These are phyloP conservation scores for Phrixothrix hirtus DNA, from an alignment of 2,888 invertebrate genomes.

Conservation along the genomic window DNA sequence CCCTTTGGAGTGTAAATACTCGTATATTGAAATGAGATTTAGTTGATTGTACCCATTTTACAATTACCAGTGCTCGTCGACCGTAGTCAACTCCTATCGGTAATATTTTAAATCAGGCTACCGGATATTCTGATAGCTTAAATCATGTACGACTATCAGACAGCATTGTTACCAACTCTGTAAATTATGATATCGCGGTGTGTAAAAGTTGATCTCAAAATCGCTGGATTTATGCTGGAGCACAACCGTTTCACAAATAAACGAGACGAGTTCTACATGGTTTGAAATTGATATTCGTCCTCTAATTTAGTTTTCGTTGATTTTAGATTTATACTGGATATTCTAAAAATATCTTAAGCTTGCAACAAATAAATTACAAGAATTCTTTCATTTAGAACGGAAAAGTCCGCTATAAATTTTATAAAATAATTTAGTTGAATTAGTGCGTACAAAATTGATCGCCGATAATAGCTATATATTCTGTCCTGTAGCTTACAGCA, in stretches of 20 bases:
- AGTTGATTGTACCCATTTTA: too few relatives aligned
- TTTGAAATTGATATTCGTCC: too few relatives aligned
- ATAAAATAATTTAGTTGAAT: conserved; percentile 31
- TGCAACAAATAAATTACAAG: conserved; percentile 25
- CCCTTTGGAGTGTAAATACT: too few relatives aligned
- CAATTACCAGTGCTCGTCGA: too few relatives aligned
- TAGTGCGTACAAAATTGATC: conserved; percentile 36
- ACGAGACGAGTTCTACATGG: too few relatives aligned
- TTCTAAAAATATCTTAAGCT: too few relatives aligned
- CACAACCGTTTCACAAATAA: conserved; percentile 9
- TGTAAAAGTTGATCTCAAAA: conserved; percentile 40
- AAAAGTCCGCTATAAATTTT: conserved; percentile 34
- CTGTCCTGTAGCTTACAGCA: conserved; percentile 24
- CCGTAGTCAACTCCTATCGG: conserved; percentile 23
- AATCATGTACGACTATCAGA: conserved; percentile 39
- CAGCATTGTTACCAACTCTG: conserved; percentile 36
- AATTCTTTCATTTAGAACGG: conserved; percentile 27
- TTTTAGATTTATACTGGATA: background rate
- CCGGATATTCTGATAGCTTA: conserved; percentile 37
- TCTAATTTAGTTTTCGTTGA: too few relatives aligned
- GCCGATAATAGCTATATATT: conserved; percentile 35
- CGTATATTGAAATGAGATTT: too few relatives aligned
- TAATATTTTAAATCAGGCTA: conserved; percentile 35
- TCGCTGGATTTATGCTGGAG: conserved; percentile 35
- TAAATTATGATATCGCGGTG: conserved; percentile 36